Percentiles rank a stretch among this genome's conserved stretches.
Conservation (phyloP, 2,113 vertebrate species). For the Sakesphorus luctuosus region DNA sequence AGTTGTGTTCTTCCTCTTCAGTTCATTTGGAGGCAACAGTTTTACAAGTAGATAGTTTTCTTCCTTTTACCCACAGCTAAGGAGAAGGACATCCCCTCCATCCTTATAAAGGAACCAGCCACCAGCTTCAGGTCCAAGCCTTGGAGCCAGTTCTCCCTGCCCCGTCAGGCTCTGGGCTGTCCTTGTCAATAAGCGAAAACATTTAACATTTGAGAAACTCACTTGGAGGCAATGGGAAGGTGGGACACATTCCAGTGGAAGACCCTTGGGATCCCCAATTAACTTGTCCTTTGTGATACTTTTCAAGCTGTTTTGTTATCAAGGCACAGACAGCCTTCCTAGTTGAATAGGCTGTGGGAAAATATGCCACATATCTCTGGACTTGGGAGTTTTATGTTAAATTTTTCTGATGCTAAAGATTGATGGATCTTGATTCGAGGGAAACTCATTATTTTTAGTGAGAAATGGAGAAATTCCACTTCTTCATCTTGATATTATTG, state of each 20-base stretch:
- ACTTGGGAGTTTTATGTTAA: neutral
- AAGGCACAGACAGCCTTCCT: neutral
- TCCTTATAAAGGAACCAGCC: accelerated
- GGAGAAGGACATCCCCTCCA: neutral
- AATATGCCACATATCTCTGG: neutral
- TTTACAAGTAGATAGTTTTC: neutral
- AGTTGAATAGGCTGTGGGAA: neutral
- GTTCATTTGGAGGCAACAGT: neutral
- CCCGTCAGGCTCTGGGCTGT: accelerated
- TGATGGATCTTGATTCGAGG: neutral
- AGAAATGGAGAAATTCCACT: neutral
- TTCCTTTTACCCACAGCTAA: neutral
- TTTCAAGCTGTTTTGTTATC: neutral
- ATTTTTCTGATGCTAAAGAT: neutral
- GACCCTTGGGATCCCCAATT: neutral
- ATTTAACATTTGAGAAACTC: neutral
- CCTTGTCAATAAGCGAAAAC: neutral
- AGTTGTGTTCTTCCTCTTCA: neutral
- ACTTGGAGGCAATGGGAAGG: neutral
- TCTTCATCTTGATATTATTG: neutral
- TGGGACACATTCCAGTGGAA: neutral
- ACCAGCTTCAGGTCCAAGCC: neutral
- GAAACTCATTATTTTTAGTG: neutral
- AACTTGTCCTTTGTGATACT: neutral
- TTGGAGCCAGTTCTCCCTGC: neutral